Percentiles rank a stretch among this genome's conserved stretches.
These are phyloP conservation scores for Pipistrellus kuhlii DNA, from an alignment of 2,797 vertebrate genomes.

Conservation along the genomic window DNA sequence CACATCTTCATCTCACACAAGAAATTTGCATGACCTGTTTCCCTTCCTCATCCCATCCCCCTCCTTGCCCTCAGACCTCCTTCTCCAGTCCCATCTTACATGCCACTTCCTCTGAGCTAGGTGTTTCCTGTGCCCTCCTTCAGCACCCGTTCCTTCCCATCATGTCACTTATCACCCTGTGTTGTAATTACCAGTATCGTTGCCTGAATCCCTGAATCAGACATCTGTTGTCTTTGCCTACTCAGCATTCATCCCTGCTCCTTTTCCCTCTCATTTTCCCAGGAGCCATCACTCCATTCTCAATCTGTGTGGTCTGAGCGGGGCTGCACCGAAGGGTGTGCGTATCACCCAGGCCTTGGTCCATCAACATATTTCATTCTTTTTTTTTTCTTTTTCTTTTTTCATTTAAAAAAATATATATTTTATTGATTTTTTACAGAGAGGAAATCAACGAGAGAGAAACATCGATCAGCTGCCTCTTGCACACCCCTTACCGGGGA, in stretches of 20 bases:
- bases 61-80: neutral
- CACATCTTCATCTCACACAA: neutral
- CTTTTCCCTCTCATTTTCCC: neutral
- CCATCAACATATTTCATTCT: neutral
- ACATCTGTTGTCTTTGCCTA: neutral
- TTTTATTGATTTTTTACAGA: too few relatives aligned
- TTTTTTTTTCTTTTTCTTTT: too few relatives aligned
- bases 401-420: too few relatives aligned
- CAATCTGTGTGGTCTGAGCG: neutral
- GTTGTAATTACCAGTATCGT: conserved; percentile 7
- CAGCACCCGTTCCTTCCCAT: neutral
- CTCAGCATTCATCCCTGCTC: neutral
- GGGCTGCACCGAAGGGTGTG: neutral
- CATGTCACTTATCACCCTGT: neutral
- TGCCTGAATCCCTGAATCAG: conserved; percentile 29
- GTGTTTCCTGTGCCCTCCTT: neutral
- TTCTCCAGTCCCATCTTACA: neutral
- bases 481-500: too few relatives aligned
- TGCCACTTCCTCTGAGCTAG: conserved; percentile 2
- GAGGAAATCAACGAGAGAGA: too few relatives aligned
- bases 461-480: too few relatives aligned
- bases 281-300: neutral
- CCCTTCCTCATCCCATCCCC: neutral
- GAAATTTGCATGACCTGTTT: neutral
- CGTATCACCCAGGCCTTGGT: neutral